These are phyloP conservation scores for Ifrita kowaldi DNA, from an alignment of 2,113 vertebrate species.

Conservation along the genomic window DNA sequence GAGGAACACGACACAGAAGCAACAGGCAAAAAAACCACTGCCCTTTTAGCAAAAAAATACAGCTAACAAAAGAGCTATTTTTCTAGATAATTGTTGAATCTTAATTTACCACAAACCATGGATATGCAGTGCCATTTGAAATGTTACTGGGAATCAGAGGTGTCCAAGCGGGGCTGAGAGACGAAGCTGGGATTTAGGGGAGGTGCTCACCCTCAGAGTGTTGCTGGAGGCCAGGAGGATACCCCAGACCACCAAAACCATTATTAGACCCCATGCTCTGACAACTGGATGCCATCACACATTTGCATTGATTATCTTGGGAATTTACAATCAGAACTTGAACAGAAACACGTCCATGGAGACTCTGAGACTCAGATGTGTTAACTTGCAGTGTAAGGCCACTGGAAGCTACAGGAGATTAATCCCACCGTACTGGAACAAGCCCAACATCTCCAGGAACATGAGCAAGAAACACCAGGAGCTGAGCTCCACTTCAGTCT, in stretches of 20 bases:
- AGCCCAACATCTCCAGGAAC: background rate
- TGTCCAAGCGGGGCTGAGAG: background rate
- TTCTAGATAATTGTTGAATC: background rate
- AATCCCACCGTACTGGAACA: background rate
- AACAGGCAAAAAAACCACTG: background rate
- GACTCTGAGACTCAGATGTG: background rate
- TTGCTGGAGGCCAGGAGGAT: background rate
- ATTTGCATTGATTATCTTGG: background rate
- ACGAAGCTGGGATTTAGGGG: background rate
- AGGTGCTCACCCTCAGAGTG: background rate
- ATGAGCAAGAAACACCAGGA: background rate
- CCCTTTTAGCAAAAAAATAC: background rate
- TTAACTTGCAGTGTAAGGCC: background rate
- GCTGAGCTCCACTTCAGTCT: background rate
- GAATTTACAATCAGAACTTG: background rate
- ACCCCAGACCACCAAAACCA: background rate
- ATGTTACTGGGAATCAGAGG: background rate
- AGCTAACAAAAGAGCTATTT: background rate
- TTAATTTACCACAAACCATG: background rate
- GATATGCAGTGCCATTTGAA: background rate
- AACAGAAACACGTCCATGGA: background rate
- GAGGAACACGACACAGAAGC: background rate
- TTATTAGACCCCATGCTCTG: background rate
- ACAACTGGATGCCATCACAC: background rate
- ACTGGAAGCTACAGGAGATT: background rate